phyloP scores from a whole-genome alignment of 2,797 vertebrate species.

The Parotocinclus haroldoi region DNA sequence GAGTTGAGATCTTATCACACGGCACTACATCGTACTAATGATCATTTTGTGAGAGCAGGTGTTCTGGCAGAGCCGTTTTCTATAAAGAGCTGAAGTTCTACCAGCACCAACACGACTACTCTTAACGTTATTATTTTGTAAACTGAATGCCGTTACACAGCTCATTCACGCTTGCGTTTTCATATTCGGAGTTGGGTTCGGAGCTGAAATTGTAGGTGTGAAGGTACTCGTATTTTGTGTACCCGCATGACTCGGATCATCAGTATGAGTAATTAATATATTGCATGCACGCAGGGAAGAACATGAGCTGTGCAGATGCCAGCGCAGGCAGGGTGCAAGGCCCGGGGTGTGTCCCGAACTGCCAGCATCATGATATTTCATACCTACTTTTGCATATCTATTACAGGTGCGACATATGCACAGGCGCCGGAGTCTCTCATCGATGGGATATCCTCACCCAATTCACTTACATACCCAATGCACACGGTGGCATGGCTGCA shows the following conservation, averaged over 20 bases:
- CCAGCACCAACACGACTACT: no score
- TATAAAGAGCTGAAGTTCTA: no score
- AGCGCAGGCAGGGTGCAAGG: constrained; percentile 11
- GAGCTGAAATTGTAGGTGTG: neutral
- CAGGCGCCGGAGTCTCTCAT: constrained; percentile 20
- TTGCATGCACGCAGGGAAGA: constrained; percentile 25
- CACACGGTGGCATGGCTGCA: neutral
- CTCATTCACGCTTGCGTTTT: no score
- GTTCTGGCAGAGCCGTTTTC: no score
- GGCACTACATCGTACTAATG: no score
- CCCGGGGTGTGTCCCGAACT: constrained; percentile 22
- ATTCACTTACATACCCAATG: neutral
- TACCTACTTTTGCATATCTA: constrained; percentile 23
- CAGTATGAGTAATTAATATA: constrained; percentile 32
- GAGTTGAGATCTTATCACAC: no score
- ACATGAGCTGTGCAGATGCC: constrained; percentile 32
- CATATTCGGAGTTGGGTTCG: no score
- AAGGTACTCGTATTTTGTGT: neutral
- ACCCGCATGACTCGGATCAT: constrained; percentile 53
- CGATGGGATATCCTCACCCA: constrained; percentile 19
- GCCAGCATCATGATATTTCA: constrained; percentile 24
- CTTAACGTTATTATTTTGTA: no score
- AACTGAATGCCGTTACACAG: no score
- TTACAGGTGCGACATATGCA: constrained; percentile 36
- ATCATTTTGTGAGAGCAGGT: no score